These are phyloP conservation scores for Scaptomyza graminum DNA, from an alignment of 1,140 invertebrate species.

Conservation along the genomic window DNA sequence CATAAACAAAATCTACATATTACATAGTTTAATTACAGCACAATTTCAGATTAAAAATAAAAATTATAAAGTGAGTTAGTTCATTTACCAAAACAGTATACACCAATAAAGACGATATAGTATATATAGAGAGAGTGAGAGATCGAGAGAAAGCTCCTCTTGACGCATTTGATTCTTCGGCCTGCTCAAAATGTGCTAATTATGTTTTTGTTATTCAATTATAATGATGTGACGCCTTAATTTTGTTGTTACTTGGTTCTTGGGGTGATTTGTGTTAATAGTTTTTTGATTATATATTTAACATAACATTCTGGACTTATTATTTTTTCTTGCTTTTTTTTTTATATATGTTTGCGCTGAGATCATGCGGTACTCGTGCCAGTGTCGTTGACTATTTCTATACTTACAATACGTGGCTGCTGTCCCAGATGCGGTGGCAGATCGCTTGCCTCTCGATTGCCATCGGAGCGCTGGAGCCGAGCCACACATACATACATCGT, in stretches of 20 bases:
- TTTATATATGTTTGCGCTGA: slow-evolving; percentile 12
- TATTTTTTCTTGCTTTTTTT: not conserved
- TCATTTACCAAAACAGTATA: slow-evolving; percentile 37
- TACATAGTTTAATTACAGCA: slow-evolving; percentile 13
- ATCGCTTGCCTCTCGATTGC: slow-evolving; percentile 80
- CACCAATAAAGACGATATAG: no score
- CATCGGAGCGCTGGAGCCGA: slow-evolving; percentile 65
- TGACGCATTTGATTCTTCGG: slow-evolving; percentile 11
- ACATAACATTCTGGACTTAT: not conserved
- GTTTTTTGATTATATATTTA: slow-evolving; percentile 18
- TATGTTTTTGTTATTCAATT: slow-evolving; percentile 19
- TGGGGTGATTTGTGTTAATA: slow-evolving; percentile 9
- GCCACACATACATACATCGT: slow-evolving; percentile 27
- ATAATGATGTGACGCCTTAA: slow-evolving; percentile 42
- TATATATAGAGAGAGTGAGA: no score
- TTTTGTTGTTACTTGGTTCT: slow-evolving; percentile 36
- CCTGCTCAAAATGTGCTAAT: slow-evolving; percentile 3
- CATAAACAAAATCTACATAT: slow-evolving; percentile 18
- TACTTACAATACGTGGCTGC: slow-evolving; percentile 78
- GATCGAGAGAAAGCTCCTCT: slow-evolving; percentile 7
- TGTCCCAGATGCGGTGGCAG: slow-evolving; percentile 79
- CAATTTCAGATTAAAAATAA: slow-evolving; percentile 2
- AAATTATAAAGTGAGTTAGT: slow-evolving; percentile 11
- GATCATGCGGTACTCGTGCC: slow-evolving; percentile 69
- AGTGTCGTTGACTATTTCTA: slow-evolving; percentile 48